Base-by-base conservation (phyloP, 2,888 invertebrate genomes). In the Orthonychiurus folsomi region DNA sequence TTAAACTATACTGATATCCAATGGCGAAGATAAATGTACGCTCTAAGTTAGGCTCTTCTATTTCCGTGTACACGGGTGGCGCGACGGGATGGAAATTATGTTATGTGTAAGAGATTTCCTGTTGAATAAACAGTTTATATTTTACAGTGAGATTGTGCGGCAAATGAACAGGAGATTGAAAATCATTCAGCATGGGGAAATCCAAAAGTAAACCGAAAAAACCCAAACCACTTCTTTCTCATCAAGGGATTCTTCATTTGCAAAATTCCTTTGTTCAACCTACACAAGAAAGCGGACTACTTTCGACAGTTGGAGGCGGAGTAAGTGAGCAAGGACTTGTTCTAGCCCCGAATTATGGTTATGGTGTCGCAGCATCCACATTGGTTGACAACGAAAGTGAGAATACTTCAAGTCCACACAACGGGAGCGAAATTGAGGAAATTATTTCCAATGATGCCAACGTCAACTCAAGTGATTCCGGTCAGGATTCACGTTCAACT, bases 231-330 rank as follows among this genome's bases (percentile, higher is more conserved):
- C 56, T 72, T n/a, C 52, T 72, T 2, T 59, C 69, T 2, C 65
- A 66, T 5, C 66, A 66, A 48, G 72, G 72, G 2, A 69, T 72
- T 37, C 59, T 72, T 23, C 72, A 72, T 52, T 63, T 72, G 50
- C 63, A 69, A 52, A 69, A 68, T n/a, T 71, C 70, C 0, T 72
- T 72, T 63, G 68, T 72, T 9, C 70, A 68, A 18, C 72, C 72
- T 0, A 62, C 69, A 3, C 60, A 66, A 24, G 72, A 72, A 65
- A 71, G 69, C 68, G 70, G 70, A 12, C 60, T 72, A 9, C 47
- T 72, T 54, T 66, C 59, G 15, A 72, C 72, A 9, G 72, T 72
- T 18, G 72, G 70, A 50, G 70, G 69, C 1, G 64, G 59, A 24
- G 27, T 56, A 5, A 28, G 59, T 15, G 66, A 65, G 15, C 48